A percentile compares a stretch with the other conserved stretches of the same genome.
Evolutionary conservation across 1,140 invertebrate genomes (phyloP).

Genomic region (Listronotus oregonensis): DNA sequence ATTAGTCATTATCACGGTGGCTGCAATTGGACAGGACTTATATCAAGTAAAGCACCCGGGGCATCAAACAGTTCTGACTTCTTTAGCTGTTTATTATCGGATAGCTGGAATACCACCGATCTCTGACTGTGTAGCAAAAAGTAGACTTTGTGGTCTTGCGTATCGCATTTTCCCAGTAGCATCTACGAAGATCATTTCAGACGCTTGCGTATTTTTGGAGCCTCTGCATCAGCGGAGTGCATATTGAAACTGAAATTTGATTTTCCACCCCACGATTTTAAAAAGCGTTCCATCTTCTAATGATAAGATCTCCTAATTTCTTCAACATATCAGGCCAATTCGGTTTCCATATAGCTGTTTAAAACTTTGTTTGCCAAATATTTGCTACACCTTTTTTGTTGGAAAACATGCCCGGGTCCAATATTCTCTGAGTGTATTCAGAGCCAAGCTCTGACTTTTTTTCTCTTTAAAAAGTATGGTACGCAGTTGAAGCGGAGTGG

Average conservation of each 20-base stretch:
- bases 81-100: not conserved
- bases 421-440: not conserved
- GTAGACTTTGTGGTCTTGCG: constrained; percentile 27
- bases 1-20: constrained; percentile 8
- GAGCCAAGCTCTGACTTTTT: constrained; percentile 18
- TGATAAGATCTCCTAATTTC: not conserved
- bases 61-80: constrained; percentile 5
- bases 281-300: not conserved
- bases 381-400: constrained; percentile 7
- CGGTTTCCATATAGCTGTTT: constrained; percentile 9
- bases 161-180: constrained; percentile 28
- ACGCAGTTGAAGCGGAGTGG: constrained; percentile 7
- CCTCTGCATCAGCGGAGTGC: constrained; percentile 23
- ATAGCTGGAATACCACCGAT: too few species aligned
- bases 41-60: not conserved
- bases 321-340: constrained; percentile 7
- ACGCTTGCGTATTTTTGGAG: constrained; percentile 5
- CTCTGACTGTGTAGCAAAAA: constrained; percentile 23
- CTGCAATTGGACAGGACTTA: not conserved
- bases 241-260: constrained; percentile 10
- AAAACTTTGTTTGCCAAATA: constrained; percentile 17
- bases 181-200: constrained; percentile 31
- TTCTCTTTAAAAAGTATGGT: not conserved
- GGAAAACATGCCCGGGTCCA: constrained; percentile 17
- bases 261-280: constrained; percentile 3